Evolutionary conservation across 2,888 invertebrate species (phyloP).

Genomic region (Sipha maydis): DNA sequence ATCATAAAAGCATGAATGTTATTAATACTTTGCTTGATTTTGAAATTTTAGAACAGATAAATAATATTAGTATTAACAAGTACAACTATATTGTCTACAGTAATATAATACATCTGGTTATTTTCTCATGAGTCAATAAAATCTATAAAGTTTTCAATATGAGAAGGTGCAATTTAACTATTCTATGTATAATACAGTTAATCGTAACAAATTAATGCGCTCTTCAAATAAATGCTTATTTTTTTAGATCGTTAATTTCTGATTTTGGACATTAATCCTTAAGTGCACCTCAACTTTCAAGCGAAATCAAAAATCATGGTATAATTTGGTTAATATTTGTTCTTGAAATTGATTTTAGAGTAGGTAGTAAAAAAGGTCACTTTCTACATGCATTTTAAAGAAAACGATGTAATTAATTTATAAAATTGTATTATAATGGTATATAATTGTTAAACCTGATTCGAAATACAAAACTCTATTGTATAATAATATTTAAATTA

Average conservation of each 20-base stretch:
- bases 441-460: background rate
- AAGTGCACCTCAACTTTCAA: background rate
- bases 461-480: background rate
- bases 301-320: constrained; percentile 14
- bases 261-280: constrained; percentile 7
- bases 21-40: background rate
- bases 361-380: background rate
- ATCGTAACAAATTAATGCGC: background rate
- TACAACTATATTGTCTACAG: background rate
- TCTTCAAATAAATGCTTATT: background rate
- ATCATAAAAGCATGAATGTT: background rate
- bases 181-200: background rate
- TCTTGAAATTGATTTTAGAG: constrained; percentile 10
- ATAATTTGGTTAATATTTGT: background rate
- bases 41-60: background rate
- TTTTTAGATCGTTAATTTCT: constrained; percentile 4
- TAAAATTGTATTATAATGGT: background rate
- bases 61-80: background rate
- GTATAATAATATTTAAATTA: too few species aligned
- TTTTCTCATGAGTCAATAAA: background rate
- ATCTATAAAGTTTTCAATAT: background rate
- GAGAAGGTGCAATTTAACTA: background rate
- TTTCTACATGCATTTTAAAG: background rate
- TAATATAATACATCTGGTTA: background rate
- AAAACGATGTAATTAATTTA: background rate